phyloP scores from a whole-genome alignment of 1,140 invertebrate genomes.

The Drosophila eugracilis region DNA sequence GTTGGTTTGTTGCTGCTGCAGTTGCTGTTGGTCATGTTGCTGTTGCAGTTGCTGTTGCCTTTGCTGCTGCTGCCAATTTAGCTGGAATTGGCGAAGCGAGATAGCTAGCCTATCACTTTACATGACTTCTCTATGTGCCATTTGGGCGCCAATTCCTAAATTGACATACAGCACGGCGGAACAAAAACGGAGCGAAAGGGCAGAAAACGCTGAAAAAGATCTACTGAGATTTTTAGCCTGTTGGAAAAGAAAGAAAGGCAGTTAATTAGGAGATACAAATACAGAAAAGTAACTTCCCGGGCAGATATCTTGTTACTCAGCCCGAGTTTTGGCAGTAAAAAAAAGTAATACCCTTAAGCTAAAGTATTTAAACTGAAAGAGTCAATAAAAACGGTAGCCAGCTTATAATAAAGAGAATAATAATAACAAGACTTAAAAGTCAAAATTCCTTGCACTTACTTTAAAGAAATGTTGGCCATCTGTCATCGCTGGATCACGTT shows the following conservation, averaged over 20 bases:
- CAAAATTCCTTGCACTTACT: too few relatives aligned
- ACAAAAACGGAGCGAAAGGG: slow-evolving; percentile 37
- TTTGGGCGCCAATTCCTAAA: slow-evolving; percentile 80
- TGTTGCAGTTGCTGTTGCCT: slow-evolving; percentile 8
- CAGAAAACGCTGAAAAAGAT: slow-evolving; percentile 3
- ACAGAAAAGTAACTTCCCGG: background rate
- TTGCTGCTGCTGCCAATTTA: slow-evolving; percentile 46
- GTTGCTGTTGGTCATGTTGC: slow-evolving; percentile 22
- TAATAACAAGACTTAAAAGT: too few relatives aligned
- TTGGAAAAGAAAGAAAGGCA: background rate
- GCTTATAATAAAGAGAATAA: too few relatives aligned
- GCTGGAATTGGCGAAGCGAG: slow-evolving; percentile 64
- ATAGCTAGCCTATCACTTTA: slow-evolving; percentile 70
- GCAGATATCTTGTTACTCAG: background rate
- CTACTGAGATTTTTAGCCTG: background rate
- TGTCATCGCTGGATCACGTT: slow-evolving; percentile 23
- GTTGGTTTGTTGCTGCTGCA: slow-evolving; percentile 3
- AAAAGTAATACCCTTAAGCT: background rate
- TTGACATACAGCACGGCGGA: slow-evolving; percentile 55
- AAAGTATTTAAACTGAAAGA: background rate
- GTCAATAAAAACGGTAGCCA: background rate
- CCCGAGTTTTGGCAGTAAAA: too few relatives aligned
- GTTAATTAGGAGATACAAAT: slow-evolving; percentile 17
- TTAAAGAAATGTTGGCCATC: slow-evolving; percentile 1
- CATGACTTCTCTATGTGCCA: slow-evolving; percentile 79